Percentiles rank a stretch among this genome's conserved stretches.
Conservation (phyloP, 2,888 invertebrate genomes). For the Diploptera punctata region DNA sequence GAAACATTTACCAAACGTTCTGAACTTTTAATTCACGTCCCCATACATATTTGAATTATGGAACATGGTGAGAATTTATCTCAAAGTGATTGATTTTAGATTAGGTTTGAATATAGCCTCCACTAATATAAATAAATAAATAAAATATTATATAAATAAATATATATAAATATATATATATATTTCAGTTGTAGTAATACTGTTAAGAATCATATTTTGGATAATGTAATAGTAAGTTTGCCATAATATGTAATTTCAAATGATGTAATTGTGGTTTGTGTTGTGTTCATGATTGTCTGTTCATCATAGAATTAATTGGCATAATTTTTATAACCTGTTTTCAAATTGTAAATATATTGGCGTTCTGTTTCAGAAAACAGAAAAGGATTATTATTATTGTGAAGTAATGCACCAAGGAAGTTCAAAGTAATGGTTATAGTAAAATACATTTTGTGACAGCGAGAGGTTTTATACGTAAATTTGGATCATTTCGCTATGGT, state of each 20-base stretch:
- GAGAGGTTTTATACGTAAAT: too few relatives aligned
- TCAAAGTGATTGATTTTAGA: not conserved
- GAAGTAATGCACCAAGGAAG: not conserved
- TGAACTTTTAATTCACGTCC: constrained; percentile 77
- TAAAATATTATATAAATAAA: not conserved
- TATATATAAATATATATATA: constrained; percentile 13
- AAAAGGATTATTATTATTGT: not conserved
- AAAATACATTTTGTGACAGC: too few relatives aligned
- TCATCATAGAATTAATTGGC: not conserved
- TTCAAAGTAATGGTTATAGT: too few relatives aligned
- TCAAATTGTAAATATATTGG: constrained; percentile 22
- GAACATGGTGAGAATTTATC: not conserved
- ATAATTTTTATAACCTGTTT: constrained; percentile 29
- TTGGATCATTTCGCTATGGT: too few relatives aligned
- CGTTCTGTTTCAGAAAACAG: constrained; percentile 6
- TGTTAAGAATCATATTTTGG: constrained; percentile 26
- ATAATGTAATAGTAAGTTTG: constrained; percentile 9
- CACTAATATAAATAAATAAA: not conserved
- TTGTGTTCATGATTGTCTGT: constrained; percentile 19
- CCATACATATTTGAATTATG: constrained; percentile 70
- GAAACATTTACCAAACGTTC: constrained; percentile 76
- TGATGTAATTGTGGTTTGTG: constrained; percentile 10
- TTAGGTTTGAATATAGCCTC: not conserved
- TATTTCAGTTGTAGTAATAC: constrained; percentile 15
- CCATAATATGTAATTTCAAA: not conserved